Evolutionary conservation across 2,797 vertebrate species (phyloP).

Genomic region (Gambusia yucatana): DNA sequence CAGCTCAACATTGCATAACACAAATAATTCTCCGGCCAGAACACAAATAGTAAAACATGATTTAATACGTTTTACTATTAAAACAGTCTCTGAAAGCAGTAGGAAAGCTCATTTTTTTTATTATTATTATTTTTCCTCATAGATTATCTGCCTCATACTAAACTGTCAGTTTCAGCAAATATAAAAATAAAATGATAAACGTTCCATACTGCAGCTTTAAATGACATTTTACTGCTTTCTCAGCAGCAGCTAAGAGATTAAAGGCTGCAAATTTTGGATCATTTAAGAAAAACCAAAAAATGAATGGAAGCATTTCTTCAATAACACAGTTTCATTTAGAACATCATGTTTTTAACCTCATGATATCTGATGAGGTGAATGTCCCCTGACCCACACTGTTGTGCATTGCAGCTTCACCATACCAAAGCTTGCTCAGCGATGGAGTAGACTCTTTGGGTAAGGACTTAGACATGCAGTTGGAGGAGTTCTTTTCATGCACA

Average conservation of each 20-base stretch:
- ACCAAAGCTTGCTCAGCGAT: constrained; percentile 75
- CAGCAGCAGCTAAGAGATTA: neutral
- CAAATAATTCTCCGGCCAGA: too few relatives aligned
- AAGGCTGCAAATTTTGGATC: neutral
- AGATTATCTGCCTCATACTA: too few relatives aligned
- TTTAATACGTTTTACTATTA: too few relatives aligned
- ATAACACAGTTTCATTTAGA: neutral
- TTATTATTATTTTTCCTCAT: too few relatives aligned
- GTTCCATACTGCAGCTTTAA: neutral
- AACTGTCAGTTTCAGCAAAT: too few relatives aligned
- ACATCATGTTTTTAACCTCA: neutral
- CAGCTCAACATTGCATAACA: too few relatives aligned
- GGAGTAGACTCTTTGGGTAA: constrained; percentile 82
- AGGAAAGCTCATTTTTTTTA: too few relatives aligned
- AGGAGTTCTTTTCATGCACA: neutral
- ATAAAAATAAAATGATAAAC: too few relatives aligned
- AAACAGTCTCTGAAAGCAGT: too few relatives aligned
- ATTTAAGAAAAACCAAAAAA: neutral
- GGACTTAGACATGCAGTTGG: constrained; percentile 33
- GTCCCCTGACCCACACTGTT: constrained; percentile 44
- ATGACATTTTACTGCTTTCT: neutral
- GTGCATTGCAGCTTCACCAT: constrained; percentile 77
- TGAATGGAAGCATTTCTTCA: neutral
- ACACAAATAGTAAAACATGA: too few relatives aligned
- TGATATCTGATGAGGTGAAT: constrained; percentile 1